Conservation (phyloP, 2,888 invertebrate genomes). For the Gandaritis pyraliata region DNA sequence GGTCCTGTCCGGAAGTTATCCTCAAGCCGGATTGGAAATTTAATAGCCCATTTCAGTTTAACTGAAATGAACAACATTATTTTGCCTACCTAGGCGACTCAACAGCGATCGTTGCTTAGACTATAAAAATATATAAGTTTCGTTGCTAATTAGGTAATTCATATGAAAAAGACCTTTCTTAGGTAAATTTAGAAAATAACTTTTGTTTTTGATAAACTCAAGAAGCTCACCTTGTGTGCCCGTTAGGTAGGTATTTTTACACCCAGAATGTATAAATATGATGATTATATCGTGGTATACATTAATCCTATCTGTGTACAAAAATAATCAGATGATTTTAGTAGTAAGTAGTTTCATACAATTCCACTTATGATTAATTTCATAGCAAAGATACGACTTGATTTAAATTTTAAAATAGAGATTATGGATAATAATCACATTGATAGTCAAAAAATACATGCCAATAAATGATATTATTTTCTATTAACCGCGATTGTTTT, state of each 20-base stretch:
- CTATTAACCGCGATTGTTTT: neutral
- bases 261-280: too few species aligned
- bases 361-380: neutral
- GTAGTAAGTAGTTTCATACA: neutral
- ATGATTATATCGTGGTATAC: too few species aligned
- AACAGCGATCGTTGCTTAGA: too few species aligned
- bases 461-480: too few species aligned
- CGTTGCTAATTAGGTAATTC: too few species aligned
- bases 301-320: conserved; percentile 1
- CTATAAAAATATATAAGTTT: too few species aligned
- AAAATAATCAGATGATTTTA: conserved; percentile 1
- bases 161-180: too few species aligned
- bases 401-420: conserved; percentile 5
- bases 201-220: too few species aligned
- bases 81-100: too few species aligned
- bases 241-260: too few species aligned
- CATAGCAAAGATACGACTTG: conserved; percentile 4
- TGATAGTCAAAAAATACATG: neutral
- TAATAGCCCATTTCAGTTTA: conserved; percentile 61
- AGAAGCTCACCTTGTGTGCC: too few species aligned
- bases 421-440: neutral
- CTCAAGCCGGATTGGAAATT: conserved; percentile 77
- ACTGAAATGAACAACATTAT: neutral
- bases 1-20: conserved; percentile 76
- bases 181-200: too few species aligned